Evolutionary conservation across 1,140 invertebrate species (phyloP).

Genomic region (Lethocerus indicus): DNA sequence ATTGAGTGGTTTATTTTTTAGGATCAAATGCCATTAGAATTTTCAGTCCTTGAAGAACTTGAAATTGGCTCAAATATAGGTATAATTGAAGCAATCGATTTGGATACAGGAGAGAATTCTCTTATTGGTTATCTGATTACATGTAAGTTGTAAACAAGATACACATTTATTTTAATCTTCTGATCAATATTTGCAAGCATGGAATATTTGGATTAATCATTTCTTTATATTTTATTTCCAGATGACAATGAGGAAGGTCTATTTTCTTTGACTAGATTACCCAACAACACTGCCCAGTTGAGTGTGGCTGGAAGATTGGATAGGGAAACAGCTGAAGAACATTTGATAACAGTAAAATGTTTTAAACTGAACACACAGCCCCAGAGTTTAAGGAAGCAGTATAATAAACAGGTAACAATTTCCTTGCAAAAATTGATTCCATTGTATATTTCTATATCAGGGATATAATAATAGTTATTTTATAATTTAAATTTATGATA

Average conservation of each 20-base stretch:
- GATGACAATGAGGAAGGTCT: constrained; percentile 53
- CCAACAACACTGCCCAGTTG: constrained; percentile 45
- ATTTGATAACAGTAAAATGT: constrained; percentile 50
- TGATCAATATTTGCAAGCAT: too few species aligned
- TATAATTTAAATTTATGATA: too few species aligned
- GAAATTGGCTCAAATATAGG: constrained; percentile 44
- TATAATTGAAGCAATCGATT: constrained; percentile 45
- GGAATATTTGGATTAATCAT: too few species aligned
- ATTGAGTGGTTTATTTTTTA: too few species aligned
- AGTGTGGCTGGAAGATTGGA: constrained; percentile 42
- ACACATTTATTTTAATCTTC: constrained; percentile 5
- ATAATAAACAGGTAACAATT: constrained; percentile 35
- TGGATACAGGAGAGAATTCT: constrained; percentile 57
- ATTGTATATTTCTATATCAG: too few species aligned
- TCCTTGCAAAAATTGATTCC: neutral
- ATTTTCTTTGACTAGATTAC: constrained; percentile 39
- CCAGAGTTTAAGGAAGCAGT: constrained; percentile 31
- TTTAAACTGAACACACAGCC: constrained; percentile 35
- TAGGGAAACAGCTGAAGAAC: constrained; percentile 38
- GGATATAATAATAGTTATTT: neutral
- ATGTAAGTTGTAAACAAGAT: constrained; percentile 30
- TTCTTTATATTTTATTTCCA: constrained; percentile 15
- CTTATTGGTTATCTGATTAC: constrained; percentile 56
- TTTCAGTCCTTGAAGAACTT: constrained; percentile 46
- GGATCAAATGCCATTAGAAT: constrained; percentile 43